phyloP scores from a whole-genome alignment of 2,888 invertebrate species.

The Hyppa rectilinea region DNA sequence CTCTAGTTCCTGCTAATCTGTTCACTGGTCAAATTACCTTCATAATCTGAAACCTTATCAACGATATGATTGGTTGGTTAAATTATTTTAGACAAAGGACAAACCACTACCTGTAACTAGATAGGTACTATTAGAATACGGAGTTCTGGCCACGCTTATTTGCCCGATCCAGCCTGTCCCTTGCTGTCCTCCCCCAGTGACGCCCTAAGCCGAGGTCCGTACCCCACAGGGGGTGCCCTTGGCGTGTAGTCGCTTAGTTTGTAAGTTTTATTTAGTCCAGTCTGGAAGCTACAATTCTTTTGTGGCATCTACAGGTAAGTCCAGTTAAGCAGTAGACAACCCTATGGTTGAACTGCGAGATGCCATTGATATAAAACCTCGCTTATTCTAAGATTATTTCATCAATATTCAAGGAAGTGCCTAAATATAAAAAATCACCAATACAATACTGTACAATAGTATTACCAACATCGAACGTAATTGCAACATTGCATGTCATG shows the following conservation, averaged over 20 bases:
- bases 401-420: background rate
- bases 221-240: too few species aligned
- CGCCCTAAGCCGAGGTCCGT: too few species aligned
- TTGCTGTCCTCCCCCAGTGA: too few species aligned
- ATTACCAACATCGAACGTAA: conserved; percentile 14
- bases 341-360: too few species aligned
- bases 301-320: too few species aligned
- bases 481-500: conserved; percentile 53
- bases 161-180: too few species aligned
- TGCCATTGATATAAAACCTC: too few species aligned
- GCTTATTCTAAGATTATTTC: background rate
- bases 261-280: too few species aligned
- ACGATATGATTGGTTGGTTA: background rate
- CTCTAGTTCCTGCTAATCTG: too few species aligned
- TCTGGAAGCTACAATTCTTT: too few species aligned
- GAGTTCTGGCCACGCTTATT: background rate
- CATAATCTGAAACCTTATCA: background rate
- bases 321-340: too few species aligned
- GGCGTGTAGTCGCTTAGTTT: too few species aligned
- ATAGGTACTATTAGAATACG: background rate
- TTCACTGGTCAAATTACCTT: background rate
- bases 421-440: background rate
- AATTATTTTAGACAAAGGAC: background rate
- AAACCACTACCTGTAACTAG: background rate
- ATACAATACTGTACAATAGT: conserved; percentile 13